Base-by-base conservation (phyloP, 2,797 vertebrate genomes). In the Luscinia megarhynchos region DNA sequence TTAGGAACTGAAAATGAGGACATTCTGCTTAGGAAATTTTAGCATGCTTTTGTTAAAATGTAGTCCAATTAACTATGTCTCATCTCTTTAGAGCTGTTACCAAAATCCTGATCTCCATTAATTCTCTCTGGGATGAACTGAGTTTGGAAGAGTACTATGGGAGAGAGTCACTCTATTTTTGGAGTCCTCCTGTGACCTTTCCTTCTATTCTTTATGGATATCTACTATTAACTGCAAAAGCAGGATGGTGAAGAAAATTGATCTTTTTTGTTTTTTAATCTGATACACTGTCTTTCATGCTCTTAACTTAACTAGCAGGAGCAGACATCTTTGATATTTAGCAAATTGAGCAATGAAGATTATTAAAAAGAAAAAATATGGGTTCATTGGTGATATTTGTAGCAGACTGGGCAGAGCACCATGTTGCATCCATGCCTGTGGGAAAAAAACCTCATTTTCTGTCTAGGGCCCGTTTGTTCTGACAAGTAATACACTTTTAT, bases 361-460 rank as follows among this genome's bases (percentile, higher is more conserved):
- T 64, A 78, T 70, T 81, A 62, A 45, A 27, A 81, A 41, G 11
- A 17, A 83, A 84, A 41, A 10, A 14, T 36, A 15, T 6, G 57
- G 50, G 10, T 82, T 79, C 13, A 40, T 63, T 14, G 32, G 12
- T 50, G 32, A 22, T n/a, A 17, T 61, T 77, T 77, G 46, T 10
- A 67, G 11, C 0, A 10, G 38, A 32, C 30, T 57, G 34, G 82
- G 19, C 13, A 57, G 8, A 72, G 18, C 20, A 64, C 12, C 32
- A 6, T 1, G 0, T 15, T 36, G 5, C 53, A 68, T 17, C 51
- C 0, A 0, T 4, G 6, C 30, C 30, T 53, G 4, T 53, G 34
- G 29, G 34, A 26, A 91, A 59, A 69, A 95, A 70, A 8, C 2
- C 12, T 48, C 10, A 8, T 77, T 57, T 78, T 86, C 20, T 72